These are phyloP conservation scores for Xenotilapia flavipinnis DNA, from an alignment of 2,113 vertebrate species.

Conservation along the genomic window DNA sequence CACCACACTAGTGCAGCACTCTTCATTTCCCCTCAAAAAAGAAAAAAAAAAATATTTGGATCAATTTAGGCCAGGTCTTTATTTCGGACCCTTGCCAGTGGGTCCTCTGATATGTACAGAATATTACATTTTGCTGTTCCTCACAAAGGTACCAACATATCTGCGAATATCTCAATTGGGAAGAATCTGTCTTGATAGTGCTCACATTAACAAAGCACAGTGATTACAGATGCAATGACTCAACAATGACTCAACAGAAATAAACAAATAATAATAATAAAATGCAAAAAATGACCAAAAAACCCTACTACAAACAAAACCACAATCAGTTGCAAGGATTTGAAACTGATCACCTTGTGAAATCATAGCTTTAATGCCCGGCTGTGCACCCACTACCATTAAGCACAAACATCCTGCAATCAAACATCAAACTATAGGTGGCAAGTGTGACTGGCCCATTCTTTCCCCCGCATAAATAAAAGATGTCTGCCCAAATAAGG, in stretches of 20 bases:
- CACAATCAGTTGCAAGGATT: neutral
- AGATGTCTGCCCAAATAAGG: neutral
- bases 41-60: constrained; percentile 44
- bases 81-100: constrained; percentile 58
- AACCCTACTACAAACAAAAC: neutral
- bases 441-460: neutral
- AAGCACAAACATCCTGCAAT: constrained; percentile 21
- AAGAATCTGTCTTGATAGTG: neutral
- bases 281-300: neutral
- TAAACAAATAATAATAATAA: neutral
- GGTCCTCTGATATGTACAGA: constrained; percentile 73
- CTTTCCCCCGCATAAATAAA: constrained; percentile 13
- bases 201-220: constrained; percentile 15
- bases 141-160: neutral
- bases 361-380: neutral
- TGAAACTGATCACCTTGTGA: constrained; percentile 13
- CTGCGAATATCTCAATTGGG: neutral
- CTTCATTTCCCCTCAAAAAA: constrained; percentile 39
- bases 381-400: constrained; percentile 3
- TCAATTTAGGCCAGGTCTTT: constrained; percentile 61
- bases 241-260: constrained; percentile 21
- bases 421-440: constrained; percentile 16
- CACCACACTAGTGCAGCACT: constrained; percentile 76
- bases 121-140: constrained; percentile 31
- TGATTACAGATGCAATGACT: constrained; percentile 30